Evolutionary conservation across 1,140 invertebrate genomes (phyloP), one percentile per base, ranked within the genome.

Genomic region (Drosophila pseudoobscura): DNA sequence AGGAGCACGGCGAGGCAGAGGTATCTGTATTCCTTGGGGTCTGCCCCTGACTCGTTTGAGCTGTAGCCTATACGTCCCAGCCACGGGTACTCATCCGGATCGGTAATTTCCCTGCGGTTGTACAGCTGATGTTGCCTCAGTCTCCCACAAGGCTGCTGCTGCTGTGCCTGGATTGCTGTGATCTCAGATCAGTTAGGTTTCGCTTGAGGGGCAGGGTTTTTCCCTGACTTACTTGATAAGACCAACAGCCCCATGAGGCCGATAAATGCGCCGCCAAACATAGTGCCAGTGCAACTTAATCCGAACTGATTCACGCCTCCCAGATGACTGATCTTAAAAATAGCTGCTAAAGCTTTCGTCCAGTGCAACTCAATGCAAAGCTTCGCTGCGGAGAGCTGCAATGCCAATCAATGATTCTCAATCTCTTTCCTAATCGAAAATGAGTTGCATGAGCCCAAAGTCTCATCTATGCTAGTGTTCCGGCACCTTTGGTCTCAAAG

Each of bases 41-140:
- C 5, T n/a, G 9, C 7, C 31, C 72, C 31, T n/a, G 9, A 9
- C 31, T 73, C 31, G 1, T 3, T 6, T 0, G 24, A 0, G 2
- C 9, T 41, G 35, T 55, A 61, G 41, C 56, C 26, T 8, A 72
- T 29, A 7, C 68, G 56, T 6, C 70, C 70, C 4, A 73, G 24
- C 70, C 70, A 73, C 13, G 70, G 57, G 17, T 61, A 54, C 41
- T 73, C 70, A 17, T 73, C 8, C 7, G 46, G 26, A 4, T 11
- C 39, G 2, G 58, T 54, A 11, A 49, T n/a, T 17, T 24, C n/a
- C 15, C 29, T 9, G 6, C 20, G 11, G 11, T 61, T 50, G 35
- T 72, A 54, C 3, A 73, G 31, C 3, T 62, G 70, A 8, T 6
- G 13, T 24, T 72, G 50, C 3, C 51, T 24, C 11, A 72, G 43